Base-by-base conservation (phyloP, 1,140 invertebrate species). In the Scaptomyza graminum region DNA sequence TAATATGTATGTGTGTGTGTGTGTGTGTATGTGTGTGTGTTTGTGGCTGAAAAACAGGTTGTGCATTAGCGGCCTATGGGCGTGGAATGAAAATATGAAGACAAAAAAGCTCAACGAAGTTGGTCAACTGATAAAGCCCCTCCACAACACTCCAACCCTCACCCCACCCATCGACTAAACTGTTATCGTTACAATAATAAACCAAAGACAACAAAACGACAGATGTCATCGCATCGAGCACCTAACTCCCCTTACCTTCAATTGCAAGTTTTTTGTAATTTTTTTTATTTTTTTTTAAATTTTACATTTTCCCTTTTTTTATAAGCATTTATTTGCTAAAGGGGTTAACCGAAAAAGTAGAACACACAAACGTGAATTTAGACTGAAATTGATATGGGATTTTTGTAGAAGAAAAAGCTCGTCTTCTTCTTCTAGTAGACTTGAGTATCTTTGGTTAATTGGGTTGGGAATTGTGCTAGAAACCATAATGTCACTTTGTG, bases 161-260 rank as follows among this genome's bases (percentile, higher is more conserved):
- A n/a, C 3, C 0, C 37, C 5, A 9, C 39, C 15, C 44, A 0
- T 12, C 37, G 37, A 3, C 39, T 16, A 18, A 69, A 37, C 44
- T 44, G 54, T 57, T 65, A 65, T 65, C 62, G 47, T 15, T 37
- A 56, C 59, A 71, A 71, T 65, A 64, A 72, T 67, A 72, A 67
- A 55, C 18, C 63, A 67, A 18, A 54, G 61, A 64, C 62, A 66
- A 67, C 62, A 61, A 50, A 46, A 28, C 28, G 28, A 28, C 1
- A 28, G 6, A 31, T 31, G 1, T 31, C 28, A 31, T 6, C 28
- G 28, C 28, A 31, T 31, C 5, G 28, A 7, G 28, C 18, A 22
- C 18, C 18, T 22, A 3, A 2, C 18, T 2, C 0, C 4, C 18
- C 4, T 2, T 22, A 22, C 18, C 18, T 22, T 2, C 56, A 63